Evolutionary conservation across 1,140 invertebrate genomes (phyloP), one percentile per base, ranked within the genome.

Genomic region (Saccostrea cuccullata): DNA sequence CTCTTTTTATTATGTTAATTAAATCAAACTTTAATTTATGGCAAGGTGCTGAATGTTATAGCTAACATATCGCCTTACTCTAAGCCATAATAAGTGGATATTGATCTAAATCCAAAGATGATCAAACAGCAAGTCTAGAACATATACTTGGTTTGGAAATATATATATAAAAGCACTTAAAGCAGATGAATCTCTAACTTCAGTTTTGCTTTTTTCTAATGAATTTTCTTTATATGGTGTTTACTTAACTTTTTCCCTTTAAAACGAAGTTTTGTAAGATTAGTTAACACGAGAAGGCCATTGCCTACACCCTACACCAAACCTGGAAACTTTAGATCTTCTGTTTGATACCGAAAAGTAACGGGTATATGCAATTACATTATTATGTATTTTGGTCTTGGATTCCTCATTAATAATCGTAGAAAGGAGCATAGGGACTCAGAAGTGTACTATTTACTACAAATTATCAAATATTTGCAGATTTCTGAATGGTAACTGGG

Each of bases 21-120:
- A 77, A 77, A 77, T 77, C 70, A 77, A 77, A 36, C 30, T 77
- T 77, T 77, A 36, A 77, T 30, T 30, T 26, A 77, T 26, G 26
- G 30, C 30, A 30, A 36, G 17, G 30, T 17, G 12, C 26, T 77
- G 23, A 36, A 36, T 77, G 70, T 30, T 30, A 15, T 30, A 26
- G 6, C 9, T 13, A 11, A 30, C 12, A 30, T 77, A 77, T 36
- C 70, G 26, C 70, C 13, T 77, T 30, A 77, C 70, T 77, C 15
- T 36, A 77, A 36, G 23, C 70, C 26, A 36, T 36, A 77, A 77
- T 77, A 26, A 26, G 11, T 77, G 11, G 23, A 12, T 36, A 36
- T 77, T 77, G 70, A 36, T 36, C 30, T 36, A 36, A 36, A 36
- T 36, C 30, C 30, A 36, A 36, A 36, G 30, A 36, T 77, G 23